Percentiles rank a stretch among this genome's conserved stretches.
Evolutionary conservation across 64 coral and sea anemone species (phyloP).

Genomic region (Pachyseris speciosa): DNA sequence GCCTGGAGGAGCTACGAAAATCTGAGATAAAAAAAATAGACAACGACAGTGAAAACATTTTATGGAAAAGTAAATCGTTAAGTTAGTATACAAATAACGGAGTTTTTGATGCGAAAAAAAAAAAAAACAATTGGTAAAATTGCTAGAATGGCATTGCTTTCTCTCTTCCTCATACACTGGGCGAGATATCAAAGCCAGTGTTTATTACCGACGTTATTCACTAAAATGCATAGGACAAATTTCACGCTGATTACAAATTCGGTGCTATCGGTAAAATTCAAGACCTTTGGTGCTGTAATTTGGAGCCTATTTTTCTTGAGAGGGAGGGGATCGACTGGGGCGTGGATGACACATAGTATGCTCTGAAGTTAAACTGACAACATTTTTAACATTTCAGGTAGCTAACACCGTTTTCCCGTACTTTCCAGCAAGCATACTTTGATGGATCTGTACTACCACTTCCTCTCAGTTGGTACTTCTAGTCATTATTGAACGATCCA

Average conservation of each 20-base stretch:
- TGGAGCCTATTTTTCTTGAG: not conserved
- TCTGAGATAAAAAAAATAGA: not conserved
- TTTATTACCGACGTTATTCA: not conserved
- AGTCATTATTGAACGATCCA: too few species aligned
- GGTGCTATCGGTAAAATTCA: not conserved
- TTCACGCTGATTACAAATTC: not conserved
- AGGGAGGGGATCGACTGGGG: not conserved
- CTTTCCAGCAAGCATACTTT: not conserved
- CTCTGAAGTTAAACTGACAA: not conserved
- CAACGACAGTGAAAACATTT: not conserved
- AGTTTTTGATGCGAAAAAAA: not conserved
- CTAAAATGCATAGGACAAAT: not conserved
- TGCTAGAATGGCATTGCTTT: not conserved
- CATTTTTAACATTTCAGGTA: not conserved
- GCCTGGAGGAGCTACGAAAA: not conserved
- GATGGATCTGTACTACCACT: not conserved
- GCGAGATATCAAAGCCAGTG: not conserved
- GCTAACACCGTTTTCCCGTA: not conserved
- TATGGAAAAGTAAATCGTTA: not conserved
- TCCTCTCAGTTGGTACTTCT: not conserved
- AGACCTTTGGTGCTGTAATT: not conserved
- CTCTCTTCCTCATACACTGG: not conserved
- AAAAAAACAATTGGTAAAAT: not conserved
- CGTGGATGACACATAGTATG: not conserved
- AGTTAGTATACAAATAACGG: not conserved